phyloP scores from a whole-genome alignment of 2,797 vertebrate genomes.

The Peromyscus aztecus region DNA sequence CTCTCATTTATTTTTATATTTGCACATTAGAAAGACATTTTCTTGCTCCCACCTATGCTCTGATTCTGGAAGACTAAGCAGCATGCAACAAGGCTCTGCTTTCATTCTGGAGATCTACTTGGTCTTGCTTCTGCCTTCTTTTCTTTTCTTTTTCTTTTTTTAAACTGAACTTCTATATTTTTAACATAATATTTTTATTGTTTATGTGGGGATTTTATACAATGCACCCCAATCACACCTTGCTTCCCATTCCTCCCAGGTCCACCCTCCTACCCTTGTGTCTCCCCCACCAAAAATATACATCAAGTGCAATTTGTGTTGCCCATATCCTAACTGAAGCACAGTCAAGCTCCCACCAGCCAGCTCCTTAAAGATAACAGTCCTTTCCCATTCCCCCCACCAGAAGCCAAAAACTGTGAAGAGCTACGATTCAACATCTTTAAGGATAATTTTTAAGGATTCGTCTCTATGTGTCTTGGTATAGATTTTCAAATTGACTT shows the following conservation, averaged over 20 bases:
- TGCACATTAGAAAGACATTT: constrained; percentile 52
- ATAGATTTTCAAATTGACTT: constrained; percentile 39
- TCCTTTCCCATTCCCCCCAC: background rate
- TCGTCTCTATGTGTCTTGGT: background rate
- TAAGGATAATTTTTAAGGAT: background rate
- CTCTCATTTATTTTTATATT: constrained; percentile 49
- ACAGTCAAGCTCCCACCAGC: background rate
- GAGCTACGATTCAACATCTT: background rate
- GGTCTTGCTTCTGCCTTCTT: background rate
- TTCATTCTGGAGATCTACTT: constrained; percentile 48
- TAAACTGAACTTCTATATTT: background rate
- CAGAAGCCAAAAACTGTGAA: background rate
- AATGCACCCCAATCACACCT: background rate
- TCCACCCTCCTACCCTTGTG: background rate
- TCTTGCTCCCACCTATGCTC: background rate
- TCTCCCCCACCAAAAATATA: background rate
- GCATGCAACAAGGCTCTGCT: background rate
- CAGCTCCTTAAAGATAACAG: background rate
- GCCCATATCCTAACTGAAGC: background rate
- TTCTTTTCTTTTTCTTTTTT: background rate
- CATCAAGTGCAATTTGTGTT: background rate
- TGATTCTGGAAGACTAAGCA: constrained; percentile 9
- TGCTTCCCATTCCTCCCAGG: background rate
- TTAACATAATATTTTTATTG: background rate
- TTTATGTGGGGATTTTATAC: background rate